These are phyloP conservation scores for Drosophila santomea DNA, from an alignment of 1,140 invertebrate genomes.

Conservation along the genomic window DNA sequence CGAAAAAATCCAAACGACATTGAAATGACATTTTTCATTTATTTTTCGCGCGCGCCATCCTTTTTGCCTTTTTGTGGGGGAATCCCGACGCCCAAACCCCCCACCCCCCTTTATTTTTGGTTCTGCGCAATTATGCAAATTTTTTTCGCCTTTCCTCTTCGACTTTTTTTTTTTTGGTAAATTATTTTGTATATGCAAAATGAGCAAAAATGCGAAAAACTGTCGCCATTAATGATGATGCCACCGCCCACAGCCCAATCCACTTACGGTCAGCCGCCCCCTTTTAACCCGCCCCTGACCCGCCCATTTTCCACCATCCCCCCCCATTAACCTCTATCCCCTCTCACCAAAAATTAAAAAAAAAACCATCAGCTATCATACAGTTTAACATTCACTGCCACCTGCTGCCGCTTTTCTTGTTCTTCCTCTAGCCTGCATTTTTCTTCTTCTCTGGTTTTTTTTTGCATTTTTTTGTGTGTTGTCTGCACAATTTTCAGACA, in stretches of 20 bases:
- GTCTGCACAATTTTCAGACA: constrained; percentile 81
- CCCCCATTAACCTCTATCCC: no score
- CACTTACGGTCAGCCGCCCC: constrained; percentile 61
- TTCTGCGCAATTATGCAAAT: constrained; percentile 65
- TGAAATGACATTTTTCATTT: constrained; percentile 83
- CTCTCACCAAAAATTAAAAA: constrained; percentile 1
- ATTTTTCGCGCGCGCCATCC: constrained; percentile 44
- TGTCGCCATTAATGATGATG: constrained; percentile 65
- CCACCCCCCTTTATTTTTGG: neutral
- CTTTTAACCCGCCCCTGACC: constrained; percentile 13
- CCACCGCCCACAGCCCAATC: constrained; percentile 28
- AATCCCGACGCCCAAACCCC: neutral
- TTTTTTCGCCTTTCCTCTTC: constrained; percentile 23
- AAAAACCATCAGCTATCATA: constrained; percentile 49
- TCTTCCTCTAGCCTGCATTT: constrained; percentile 24
- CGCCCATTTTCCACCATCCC: neutral
- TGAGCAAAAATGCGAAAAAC: constrained; percentile 55
- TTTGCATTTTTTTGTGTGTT: constrained; percentile 47
- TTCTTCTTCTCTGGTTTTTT: neutral
- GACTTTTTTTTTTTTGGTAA: constrained; percentile 33
- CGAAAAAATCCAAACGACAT: constrained; percentile 76
- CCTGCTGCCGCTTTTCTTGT: constrained; percentile 43
- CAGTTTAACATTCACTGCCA: constrained; percentile 65
- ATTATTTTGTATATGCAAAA: constrained; percentile 61
- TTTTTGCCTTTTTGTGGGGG: constrained; percentile 6